A percentile compares a stretch with the other conserved stretches of the same genome.
phyloP scores from a whole-genome alignment of 2,113 vertebrate species.

The Pluvianellus socialis region DNA sequence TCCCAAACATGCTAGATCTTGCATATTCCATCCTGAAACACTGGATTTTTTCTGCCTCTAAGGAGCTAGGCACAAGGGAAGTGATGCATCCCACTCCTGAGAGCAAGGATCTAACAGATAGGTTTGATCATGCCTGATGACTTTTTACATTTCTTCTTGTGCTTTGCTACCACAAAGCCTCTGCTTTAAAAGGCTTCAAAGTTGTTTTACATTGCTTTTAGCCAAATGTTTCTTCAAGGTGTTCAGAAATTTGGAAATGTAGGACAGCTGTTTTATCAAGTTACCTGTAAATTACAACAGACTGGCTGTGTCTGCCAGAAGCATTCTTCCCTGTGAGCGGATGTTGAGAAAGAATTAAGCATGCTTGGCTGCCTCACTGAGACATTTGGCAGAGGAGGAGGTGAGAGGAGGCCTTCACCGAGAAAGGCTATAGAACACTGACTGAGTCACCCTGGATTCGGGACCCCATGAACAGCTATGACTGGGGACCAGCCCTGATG shows the following conservation, averaged over 20 bases:
- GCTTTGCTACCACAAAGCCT: not conserved
- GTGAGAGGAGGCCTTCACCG: not conserved
- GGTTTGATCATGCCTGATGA: not conserved
- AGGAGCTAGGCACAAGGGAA: not conserved
- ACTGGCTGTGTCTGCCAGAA: not conserved
- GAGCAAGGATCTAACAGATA: not conserved
- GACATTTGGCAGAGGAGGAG: not conserved
- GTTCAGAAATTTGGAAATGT: not conserved
- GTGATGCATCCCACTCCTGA: not conserved
- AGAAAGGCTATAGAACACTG: not conserved
- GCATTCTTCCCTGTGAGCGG: not conserved
- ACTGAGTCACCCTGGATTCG: not conserved
- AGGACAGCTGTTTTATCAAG: not conserved
- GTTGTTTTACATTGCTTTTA: not conserved
- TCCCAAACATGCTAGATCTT: not conserved
- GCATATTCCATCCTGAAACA: not conserved
- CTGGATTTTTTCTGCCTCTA: not conserved
- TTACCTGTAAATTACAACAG: not conserved
- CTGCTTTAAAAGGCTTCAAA: not conserved
- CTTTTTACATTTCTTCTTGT: not conserved
- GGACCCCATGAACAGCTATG: not conserved
- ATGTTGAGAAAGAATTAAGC: not conserved
- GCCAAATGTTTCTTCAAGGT: conserved; percentile 9
- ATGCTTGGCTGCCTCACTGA: not conserved
- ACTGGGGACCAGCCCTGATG: not conserved